Conservation (phyloP, 2,888 invertebrate species). For the Brachypterus glaber region DNA sequence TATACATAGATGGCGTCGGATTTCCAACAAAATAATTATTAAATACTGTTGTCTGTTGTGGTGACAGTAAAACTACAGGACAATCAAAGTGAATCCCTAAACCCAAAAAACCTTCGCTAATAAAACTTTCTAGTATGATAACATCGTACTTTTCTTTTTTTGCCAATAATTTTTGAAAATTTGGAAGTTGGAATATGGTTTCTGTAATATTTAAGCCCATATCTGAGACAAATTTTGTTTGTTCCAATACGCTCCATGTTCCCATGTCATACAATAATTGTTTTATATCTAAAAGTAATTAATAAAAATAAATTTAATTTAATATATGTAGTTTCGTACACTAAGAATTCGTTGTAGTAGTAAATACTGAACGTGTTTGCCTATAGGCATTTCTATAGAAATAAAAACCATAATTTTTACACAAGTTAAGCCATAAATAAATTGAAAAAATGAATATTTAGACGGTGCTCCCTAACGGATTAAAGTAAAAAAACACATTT, state of each 20-base stretch:
- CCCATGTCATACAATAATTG: slow-evolving; percentile 11
- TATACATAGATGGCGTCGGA: background rate
- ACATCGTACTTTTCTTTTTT: slow-evolving; percentile 28
- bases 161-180: slow-evolving; percentile 26
- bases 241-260: background rate
- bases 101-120: slow-evolving; percentile 23
- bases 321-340: slow-evolving; percentile 2
- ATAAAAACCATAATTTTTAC: no score
- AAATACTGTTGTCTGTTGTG: background rate
- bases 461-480: no score
- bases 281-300: slow-evolving; percentile 13
- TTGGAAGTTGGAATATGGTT: slow-evolving; percentile 28
- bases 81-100: background rate
- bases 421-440: no score
- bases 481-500: no score
- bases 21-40: background rate
- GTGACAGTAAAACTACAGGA: background rate
- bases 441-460: no score
- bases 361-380: no score
- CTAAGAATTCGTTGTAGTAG: no score
- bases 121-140: slow-evolving; percentile 28
- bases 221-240: background rate
- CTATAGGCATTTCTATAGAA: no score
- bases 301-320: slow-evolving; percentile 1
- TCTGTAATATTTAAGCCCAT: slow-evolving; percentile 20